phyloP scores from a whole-genome alignment of 2,888 invertebrate genomes.

The Apantesis nais region DNA sequence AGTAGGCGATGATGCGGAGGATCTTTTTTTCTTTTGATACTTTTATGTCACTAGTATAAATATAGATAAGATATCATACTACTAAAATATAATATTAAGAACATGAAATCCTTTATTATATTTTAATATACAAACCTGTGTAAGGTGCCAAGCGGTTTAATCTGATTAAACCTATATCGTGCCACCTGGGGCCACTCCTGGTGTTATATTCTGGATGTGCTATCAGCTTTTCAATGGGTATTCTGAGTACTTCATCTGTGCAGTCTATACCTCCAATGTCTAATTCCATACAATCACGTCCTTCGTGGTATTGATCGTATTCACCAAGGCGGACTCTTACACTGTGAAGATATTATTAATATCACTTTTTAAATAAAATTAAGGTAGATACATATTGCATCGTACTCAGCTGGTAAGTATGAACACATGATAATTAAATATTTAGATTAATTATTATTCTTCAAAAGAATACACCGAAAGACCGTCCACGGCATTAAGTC shows the following conservation, averaged over 20 bases:
- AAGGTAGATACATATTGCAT: background rate
- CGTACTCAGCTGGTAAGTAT: background rate
- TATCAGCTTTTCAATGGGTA: constrained; percentile 29
- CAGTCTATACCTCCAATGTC: constrained; percentile 15
- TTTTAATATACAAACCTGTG: constrained; percentile 21
- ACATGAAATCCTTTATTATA: too few relatives aligned
- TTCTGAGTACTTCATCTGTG: constrained; percentile 16
- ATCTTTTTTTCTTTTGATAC: too few relatives aligned
- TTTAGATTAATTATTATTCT: background rate
- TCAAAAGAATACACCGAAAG: background rate
- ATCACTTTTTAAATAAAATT: background rate
- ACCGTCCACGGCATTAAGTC: too few relatives aligned
- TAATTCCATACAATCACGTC: constrained; percentile 19
- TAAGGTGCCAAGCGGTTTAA: constrained; percentile 26
- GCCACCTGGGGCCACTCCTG: background rate
- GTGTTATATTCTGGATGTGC: constrained; percentile 22
- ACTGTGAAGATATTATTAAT: constrained; percentile 13
- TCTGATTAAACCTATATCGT: constrained; percentile 34
- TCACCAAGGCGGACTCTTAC: constrained; percentile 21
- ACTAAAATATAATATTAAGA: too few relatives aligned
- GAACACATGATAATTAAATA: background rate
- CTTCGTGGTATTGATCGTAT: constrained; percentile 17
- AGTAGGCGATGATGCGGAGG: too few relatives aligned
- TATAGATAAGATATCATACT: too few relatives aligned
- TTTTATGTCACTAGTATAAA: too few relatives aligned